Conservation (phyloP, 2,888 invertebrate species). For the Chrysolina oricalcia region DNA sequence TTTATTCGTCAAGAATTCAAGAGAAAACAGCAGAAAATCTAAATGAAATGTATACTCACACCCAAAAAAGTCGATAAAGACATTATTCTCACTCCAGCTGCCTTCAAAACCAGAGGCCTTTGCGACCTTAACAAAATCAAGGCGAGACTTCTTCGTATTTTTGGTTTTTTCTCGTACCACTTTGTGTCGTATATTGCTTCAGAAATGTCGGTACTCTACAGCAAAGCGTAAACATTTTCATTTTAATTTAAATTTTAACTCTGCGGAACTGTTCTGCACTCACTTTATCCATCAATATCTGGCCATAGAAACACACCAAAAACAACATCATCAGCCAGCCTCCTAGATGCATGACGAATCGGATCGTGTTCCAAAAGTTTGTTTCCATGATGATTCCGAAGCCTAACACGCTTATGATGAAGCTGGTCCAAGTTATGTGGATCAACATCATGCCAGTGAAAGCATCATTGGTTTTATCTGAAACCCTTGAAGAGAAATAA, state of each 20-base stretch:
- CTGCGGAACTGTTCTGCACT: background rate
- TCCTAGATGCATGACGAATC: slow-evolving; percentile 61
- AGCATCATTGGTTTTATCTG: slow-evolving; percentile 51
- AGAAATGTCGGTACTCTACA: slow-evolving; percentile 56
- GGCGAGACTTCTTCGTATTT: slow-evolving; percentile 53
- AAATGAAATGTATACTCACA: slow-evolving; percentile 41
- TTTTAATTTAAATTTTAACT: background rate
- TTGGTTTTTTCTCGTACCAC: slow-evolving; percentile 55
- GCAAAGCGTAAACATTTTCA: background rate
- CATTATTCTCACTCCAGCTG: slow-evolving; percentile 59
- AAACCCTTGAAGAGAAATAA: slow-evolving; percentile 38
- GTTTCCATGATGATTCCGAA: slow-evolving; percentile 61
- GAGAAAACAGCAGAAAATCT: background rate
- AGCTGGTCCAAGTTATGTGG: slow-evolving; percentile 62
- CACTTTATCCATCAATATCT: slow-evolving; percentile 62
- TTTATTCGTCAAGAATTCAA: no score
- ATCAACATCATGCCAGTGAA: slow-evolving; percentile 62
- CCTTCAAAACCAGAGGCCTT: slow-evolving; percentile 58
- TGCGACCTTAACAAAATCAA: slow-evolving; percentile 60
- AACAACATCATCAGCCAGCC: slow-evolving; percentile 63
- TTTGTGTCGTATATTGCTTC: slow-evolving; percentile 53
- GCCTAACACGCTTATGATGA: slow-evolving; percentile 62
- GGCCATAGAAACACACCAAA: slow-evolving; percentile 62
- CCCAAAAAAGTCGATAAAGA: slow-evolving; percentile 57
- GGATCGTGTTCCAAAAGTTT: slow-evolving; percentile 54